phyloP scores from a whole-genome alignment of 2,797 vertebrate genomes.

The Eutrigla gurnardus region DNA sequence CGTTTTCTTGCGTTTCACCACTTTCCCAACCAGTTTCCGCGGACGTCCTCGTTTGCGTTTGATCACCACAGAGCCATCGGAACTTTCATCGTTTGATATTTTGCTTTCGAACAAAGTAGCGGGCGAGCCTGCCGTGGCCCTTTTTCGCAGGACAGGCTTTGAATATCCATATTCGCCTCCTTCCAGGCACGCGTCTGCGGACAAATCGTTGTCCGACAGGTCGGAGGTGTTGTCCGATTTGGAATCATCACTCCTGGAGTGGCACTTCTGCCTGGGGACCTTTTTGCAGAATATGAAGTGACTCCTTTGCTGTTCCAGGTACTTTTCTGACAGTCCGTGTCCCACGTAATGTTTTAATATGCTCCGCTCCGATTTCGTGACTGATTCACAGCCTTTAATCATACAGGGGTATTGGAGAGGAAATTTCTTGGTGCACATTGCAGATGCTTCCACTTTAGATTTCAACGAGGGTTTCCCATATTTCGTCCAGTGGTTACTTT shows the following conservation, averaged over 20 bases:
- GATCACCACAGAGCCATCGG: constrained; percentile 68
- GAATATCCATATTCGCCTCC: constrained; percentile 68
- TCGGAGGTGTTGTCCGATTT: constrained; percentile 83
- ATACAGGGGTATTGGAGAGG: constrained; percentile 95
- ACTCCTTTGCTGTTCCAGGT: constrained; percentile 91
- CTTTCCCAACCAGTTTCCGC: constrained; percentile 65
- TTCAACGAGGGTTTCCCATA: constrained; percentile 93
- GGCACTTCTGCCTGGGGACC: constrained; percentile 81
- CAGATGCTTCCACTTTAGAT: constrained; percentile 89
- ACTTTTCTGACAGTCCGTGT: constrained; percentile 95
- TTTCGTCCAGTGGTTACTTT: constrained; percentile 83
- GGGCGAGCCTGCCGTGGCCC: constrained; percentile 56
- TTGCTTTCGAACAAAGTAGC: constrained; percentile 72
- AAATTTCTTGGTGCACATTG: constrained; percentile 90
- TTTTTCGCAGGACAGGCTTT: constrained; percentile 77
- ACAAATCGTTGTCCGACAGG: constrained; percentile 72
- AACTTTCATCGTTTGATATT: constrained; percentile 74
- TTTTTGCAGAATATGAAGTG: constrained; percentile 95
- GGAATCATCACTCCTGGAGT: constrained; percentile 79
- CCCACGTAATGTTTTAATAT: constrained; percentile 95
- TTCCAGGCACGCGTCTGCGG: constrained; percentile 41
- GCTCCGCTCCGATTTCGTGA: constrained; percentile 93
- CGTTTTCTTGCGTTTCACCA: constrained; percentile 69
- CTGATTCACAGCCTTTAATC: constrained; percentile 94
- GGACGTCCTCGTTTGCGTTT: constrained; percentile 85